A percentile compares a stretch with the other conserved stretches of the same genome.
These are phyloP conservation scores for Sapajus apella DNA, from an alignment of 2,113 vertebrate species.

Conservation along the genomic window DNA sequence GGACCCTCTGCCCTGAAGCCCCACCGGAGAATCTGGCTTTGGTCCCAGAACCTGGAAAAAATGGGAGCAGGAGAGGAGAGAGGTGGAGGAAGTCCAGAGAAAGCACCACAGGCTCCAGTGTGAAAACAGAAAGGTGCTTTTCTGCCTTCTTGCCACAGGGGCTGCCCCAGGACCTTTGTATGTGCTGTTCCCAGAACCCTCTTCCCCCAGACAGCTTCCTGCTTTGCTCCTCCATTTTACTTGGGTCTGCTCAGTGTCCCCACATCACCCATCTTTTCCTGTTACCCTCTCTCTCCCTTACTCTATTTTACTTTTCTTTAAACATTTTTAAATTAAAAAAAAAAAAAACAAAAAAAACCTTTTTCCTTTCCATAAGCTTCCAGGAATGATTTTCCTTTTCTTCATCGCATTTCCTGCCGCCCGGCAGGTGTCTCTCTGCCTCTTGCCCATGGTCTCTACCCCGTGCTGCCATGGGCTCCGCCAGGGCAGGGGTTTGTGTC, in stretches of 20 bases:
- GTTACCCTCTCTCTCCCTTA: not conserved
- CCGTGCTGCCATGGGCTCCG: not conserved
- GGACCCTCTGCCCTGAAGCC: not conserved
- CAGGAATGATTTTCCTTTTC: not conserved
- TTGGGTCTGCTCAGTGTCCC: not conserved
- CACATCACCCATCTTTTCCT: no score
- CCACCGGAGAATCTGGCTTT: not conserved
- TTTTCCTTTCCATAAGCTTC: not conserved
- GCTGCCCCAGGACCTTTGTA: not conserved
- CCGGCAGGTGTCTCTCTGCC: not conserved
- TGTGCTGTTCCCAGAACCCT: accelerated
- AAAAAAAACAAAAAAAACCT: not conserved
- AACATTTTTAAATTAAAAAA: not conserved
- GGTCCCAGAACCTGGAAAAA: not conserved
- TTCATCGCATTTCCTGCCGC: not conserved
- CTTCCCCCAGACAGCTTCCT: not conserved
- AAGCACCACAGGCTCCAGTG: accelerated
- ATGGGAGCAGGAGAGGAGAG: not conserved
- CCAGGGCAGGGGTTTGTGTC: not conserved
- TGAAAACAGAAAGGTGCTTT: not conserved
- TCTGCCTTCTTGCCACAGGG: not conserved
- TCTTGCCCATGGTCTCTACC: not conserved
- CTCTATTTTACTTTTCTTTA: not conserved
- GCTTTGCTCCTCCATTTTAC: not conserved
- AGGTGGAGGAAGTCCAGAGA: not conserved